Evolutionary conservation across 2,113 vertebrate genomes (phyloP), one percentile per base, ranked within the genome.

Genomic region (Pollimyrus isidori): DNA sequence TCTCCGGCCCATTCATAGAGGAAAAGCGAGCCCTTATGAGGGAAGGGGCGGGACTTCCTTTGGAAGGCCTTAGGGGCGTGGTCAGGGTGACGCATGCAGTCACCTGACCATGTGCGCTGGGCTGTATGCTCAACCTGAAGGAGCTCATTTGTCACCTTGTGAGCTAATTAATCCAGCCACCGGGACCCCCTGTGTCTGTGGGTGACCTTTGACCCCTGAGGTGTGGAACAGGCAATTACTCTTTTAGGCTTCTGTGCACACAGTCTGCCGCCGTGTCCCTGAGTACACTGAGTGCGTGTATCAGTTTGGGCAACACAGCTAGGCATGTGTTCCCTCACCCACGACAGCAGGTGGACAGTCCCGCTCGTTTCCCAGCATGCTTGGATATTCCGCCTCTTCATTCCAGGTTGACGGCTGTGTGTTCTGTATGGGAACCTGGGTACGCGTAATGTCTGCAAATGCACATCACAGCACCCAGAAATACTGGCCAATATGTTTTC

Each of bases 151-250:
- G 90, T 91, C 94, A 93, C 91, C 83, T 90, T 88, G 88, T 10
- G 84, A 80, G 88, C 65, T 89, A 17, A 65, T 90, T 92, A 90
- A 89, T 91, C 93, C 92, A 94, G 89, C 92, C 89, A 90, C 93
- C 93, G 92, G 92, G 92, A 92, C 92, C 93, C 92, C 80, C 90
- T 90, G 92, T 91, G 91, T 58, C 88, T 89, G 90, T 89, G 91
- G 92, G 92, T 92, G 90, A 93, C 93, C 93, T 92, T 89, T 93
- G 90, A 92, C 91, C 93, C 88, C 62, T 84, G 1, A 93, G 90
- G 88, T 93, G 93, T 93, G 94, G 93, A 91, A 91, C 87, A 89
- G 93, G 49, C 91, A 92, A 92, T 93, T 94, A 91, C 92, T 94
- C 93, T 92, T 93, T 83, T 93, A 89, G 90, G 94, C 91, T 91